Evolutionary conservation across 2,888 invertebrate genomes (phyloP).

Genomic region (Drosophila pegasa): DNA sequence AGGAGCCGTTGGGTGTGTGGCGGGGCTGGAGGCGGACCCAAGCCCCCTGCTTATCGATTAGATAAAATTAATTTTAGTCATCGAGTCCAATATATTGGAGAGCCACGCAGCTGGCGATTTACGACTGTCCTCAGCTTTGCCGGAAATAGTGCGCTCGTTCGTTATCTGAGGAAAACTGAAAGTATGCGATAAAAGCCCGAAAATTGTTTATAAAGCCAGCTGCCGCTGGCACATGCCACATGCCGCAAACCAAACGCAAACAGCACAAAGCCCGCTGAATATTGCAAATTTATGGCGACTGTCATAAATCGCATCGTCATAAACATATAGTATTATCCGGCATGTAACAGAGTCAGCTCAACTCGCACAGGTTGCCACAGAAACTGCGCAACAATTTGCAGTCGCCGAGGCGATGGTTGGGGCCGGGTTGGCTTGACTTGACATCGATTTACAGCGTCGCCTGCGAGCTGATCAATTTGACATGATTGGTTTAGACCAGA

Average conservation of each 20-base stretch:
- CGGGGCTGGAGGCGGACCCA: conserved; percentile 31
- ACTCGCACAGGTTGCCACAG: conserved; percentile 21
- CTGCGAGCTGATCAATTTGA: conserved; percentile 62
- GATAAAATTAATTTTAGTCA: conserved; percentile 80
- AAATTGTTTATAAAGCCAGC: conserved; percentile 73
- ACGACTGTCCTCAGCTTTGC: conserved; percentile 71
- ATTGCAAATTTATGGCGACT: conserved; percentile 71
- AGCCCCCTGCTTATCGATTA: conserved; percentile 69
- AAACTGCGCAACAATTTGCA: conserved; percentile 22
- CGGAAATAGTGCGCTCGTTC: conserved; percentile 65
- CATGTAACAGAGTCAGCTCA: conserved; percentile 22
- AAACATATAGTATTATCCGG: conserved; percentile 9
- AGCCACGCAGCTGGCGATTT: conserved; percentile 28
- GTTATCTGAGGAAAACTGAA: conserved; percentile 67
- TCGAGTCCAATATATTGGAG: conserved; percentile 36
- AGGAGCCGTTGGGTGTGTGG: conserved; percentile 11
- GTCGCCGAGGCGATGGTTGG: neutral
- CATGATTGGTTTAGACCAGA: conserved; percentile 71
- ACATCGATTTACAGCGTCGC: conserved; percentile 47
- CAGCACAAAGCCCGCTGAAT: conserved; percentile 23
- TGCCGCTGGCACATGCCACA: conserved; percentile 18
- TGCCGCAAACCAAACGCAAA: conserved; percentile 3
- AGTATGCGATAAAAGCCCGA: conserved; percentile 64
- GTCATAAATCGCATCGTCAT: conserved; percentile 58
- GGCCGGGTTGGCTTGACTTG: conserved; percentile 7